Base-by-base conservation (phyloP, 2,113 vertebrate species). In the Neodon shergylaensis region DNA sequence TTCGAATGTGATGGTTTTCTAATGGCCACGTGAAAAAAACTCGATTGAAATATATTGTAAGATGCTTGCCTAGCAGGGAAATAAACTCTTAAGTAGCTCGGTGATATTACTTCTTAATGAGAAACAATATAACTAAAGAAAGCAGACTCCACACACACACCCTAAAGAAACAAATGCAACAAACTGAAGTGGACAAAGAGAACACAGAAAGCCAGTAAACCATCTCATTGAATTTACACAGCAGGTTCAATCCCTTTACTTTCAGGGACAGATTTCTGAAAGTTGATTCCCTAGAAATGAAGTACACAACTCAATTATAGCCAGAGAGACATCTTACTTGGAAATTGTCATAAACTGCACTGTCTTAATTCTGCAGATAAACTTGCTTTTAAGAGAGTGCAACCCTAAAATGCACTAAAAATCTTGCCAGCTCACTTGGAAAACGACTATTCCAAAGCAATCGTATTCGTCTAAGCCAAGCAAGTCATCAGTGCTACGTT, bases 291-390 rank as follows among this genome's bases (percentile, higher is more conserved):
- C 42, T 86, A 79, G 49, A 94, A 95, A 92, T 95, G 65, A 3
- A 96, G 6, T 49, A 14, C 90, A 92, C 79, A 97, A 90, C 39
- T 92, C 92, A 96, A 91, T 91, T 89, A 94, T 76, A 88, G 94
- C 28, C 17, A 85, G 94, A 88, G 66, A 87, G 92, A 95, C 28
- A 77, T 92, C 96, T 97, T 91, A 93, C 95, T 94, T 92, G 72
- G n/a, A 91, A 79, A 76, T 87, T 90, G 22, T 52, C 58, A 92
- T 54, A 91, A 95, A 81, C 47, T 63, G 58, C 83, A 84, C 21
- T 87, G 89, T 68, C 68, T 78, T 74, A 81, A 39, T 86, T 90
- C 26, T 89, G 78, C 68, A 61, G 33, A 54, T 52, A 91, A 93
- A 92, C 49, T 94, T 96, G 78, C 88, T 95, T 84, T 92, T 85